These are phyloP conservation scores for Prunella himalayana DNA, from an alignment of 2,113 vertebrate genomes.

Conservation along the genomic window DNA sequence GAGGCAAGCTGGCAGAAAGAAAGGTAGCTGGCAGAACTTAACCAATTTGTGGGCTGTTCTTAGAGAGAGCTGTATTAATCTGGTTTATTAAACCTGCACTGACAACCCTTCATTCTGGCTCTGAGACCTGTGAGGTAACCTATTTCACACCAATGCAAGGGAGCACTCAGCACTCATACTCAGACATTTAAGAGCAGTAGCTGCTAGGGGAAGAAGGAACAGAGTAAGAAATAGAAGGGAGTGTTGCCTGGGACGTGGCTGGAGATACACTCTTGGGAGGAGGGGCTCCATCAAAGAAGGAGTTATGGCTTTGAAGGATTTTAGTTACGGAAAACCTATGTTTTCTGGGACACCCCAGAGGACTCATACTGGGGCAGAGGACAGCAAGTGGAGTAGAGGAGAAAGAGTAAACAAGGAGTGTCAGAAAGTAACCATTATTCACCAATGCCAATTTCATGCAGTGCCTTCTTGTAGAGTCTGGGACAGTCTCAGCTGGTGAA, in stretches of 20 bases:
- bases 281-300: not conserved
- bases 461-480: not conserved
- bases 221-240: not conserved
- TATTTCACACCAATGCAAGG: not conserved
- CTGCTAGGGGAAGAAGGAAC: not conserved
- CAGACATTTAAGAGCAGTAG: not conserved
- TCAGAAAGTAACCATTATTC: not conserved
- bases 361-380: not conserved
- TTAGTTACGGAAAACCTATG: not conserved
- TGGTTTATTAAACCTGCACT: not conserved
- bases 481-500: not conserved
- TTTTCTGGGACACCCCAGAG: no score
- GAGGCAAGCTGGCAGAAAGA: not conserved
- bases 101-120: not conserved
- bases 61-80: not conserved
- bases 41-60: not conserved
- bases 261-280: not conserved
- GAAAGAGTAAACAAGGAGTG: not conserved
- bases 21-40: not conserved
- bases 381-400: not conserved
- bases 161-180: not conserved
- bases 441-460: not conserved
- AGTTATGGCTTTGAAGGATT: not conserved
- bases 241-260: not conserved
- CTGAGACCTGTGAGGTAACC: not conserved